Evolutionary conservation across 2,113 vertebrate species (phyloP).

Genomic region (Apteryx mantelli): DNA sequence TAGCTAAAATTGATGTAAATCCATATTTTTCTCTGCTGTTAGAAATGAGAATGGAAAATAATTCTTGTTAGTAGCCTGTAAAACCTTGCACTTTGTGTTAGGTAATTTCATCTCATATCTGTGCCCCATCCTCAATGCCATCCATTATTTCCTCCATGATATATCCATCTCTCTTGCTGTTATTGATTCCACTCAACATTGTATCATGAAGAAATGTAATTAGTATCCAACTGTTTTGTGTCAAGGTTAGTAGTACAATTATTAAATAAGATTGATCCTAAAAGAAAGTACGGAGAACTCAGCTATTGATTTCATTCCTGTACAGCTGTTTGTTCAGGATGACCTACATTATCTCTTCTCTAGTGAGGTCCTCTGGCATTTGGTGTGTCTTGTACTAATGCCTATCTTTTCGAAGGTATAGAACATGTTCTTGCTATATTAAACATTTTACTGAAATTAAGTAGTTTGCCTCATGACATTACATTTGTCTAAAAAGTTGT

Average conservation of each 20-base stretch:
- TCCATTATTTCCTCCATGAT: neutral
- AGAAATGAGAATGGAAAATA: neutral
- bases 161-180: neutral
- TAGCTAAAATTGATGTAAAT: neutral
- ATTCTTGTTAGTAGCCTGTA: neutral
- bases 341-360: neutral
- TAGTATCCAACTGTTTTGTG: neutral
- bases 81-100: neutral
- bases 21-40: neutral
- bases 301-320: neutral
- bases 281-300: conserved; percentile 16
- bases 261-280: neutral
- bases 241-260: neutral
- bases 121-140: neutral
- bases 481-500: neutral
- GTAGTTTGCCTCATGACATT: neutral
- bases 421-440: neutral
- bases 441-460: neutral
- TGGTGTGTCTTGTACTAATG: neutral
- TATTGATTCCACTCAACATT: conserved; percentile 2
- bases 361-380: neutral
- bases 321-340: neutral
- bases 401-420: neutral
- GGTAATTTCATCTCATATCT: neutral
- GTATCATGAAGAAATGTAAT: conserved; percentile 20